Evolutionary conservation across 1,140 invertebrate genomes (phyloP), one percentile per base, ranked within the genome.

Genomic region (Tetranychus cinnabarinus): DNA sequence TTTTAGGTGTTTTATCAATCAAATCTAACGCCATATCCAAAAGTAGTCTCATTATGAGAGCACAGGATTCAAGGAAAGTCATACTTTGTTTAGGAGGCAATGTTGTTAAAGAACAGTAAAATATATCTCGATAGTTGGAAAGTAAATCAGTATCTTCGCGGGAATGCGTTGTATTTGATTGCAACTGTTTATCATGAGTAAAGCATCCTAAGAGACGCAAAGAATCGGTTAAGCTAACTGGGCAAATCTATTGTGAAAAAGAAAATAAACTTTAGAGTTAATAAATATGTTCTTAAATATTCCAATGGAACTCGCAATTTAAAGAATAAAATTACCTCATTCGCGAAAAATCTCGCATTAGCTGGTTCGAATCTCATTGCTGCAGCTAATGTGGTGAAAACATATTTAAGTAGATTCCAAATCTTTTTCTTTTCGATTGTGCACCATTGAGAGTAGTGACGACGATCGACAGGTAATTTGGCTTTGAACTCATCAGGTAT

Each of bases 331-430:
- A 70, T 70, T 71, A 88, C 85, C 79, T 97, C 92, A 61, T 88
- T 83, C 69, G 92, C 82, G 78, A 98, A 97, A 75, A 93, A 93
- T 71, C 95, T 95, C 0, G 93, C 93, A 76, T 98, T 99, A 2
- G 91, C 91, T 2, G 95, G 95, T 74, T 98, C 95, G 72, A 93
- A 97, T 67, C 95, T 77, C 92, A 98, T 97, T 3, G 92, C 91
- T 3, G 92, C 88, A 63, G 88, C 88, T 55, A 97, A 80, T 0
- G 90, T 95, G 70, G 90, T 88, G 73, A 97, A 96, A 31, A 97
- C 88, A 36, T 88, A 81, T 65, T 87, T 82, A 60, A 97, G 74
- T 45, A 91, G 70, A 45, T 80, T 77, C 58, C 67, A 63, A 23
- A 70, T 62, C 63, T 68, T 62, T 59, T 66, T 66, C 23, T 58